Base-by-base conservation (phyloP, 2,113 vertebrate species). In the Ranitomeya imitator region DNA sequence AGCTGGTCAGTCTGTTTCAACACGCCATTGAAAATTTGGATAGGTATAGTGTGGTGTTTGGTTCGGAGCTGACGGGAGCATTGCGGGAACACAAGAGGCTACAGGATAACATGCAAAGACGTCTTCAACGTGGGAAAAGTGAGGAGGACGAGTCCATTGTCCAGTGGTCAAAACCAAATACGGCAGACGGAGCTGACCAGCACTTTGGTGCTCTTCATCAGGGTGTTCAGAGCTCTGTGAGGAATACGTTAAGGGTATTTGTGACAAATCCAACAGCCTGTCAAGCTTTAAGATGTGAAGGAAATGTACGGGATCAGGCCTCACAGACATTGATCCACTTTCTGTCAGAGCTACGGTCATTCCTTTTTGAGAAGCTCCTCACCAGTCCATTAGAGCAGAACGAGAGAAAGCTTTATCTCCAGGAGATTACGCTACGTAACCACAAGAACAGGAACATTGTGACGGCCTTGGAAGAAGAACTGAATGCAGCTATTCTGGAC, bases 311-410 rank as follows among this genome's bases (percentile, higher is more conserved):
- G 45, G 63, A 92, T 31, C 16, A 88, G 4, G 52, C 23, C 0
- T 88, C 91, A 26, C 90, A 94, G 77, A n/a, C 0, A 4, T 92
- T 97, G 4, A 84, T 95, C 0, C 80, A 88, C 19, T 88, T 87
- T 21, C 93, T 99, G 7, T 45, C 74, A n/a, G 93, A 93, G 21
- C 93, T 98, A 80, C 93, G 95, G 18, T 79, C 85, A 0, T 90
- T 96, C 13, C 91, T 94, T 3, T 89, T 95, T 0, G 94, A 96
- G 90, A 95, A 89, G 67, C 91, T 97, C 9, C 89, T 96, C 88
- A 95, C 92, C n/a, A 93, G 91, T 59, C 91, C 93, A 0, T 21
- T 89, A 6, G 93, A 98, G 86, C 94, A 96, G 7, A 89, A 88
- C 76, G 91, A 95, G 7, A 93, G 85, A 79, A 69, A 51, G 14